Evolutionary conservation across 2,888 invertebrate species (phyloP), one percentile per base, ranked within the genome.

Genomic region (Synanthedon andrenaeformis): DNA sequence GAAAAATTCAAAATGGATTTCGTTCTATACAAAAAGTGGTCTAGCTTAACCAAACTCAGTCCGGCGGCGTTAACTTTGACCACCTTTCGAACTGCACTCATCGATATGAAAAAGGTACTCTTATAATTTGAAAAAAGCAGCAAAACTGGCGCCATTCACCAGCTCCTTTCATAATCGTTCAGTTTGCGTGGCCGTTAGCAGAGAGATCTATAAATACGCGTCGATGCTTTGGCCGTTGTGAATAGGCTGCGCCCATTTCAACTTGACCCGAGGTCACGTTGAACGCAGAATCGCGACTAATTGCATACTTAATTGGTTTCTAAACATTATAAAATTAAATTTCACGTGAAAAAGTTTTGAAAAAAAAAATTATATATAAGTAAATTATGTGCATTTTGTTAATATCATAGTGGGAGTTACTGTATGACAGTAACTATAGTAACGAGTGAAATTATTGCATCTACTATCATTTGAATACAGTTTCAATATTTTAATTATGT

Each of bases 151-250:
- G 19, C 52, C 53, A 53, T 55, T 51, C 41, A 53, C 48, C 42
- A 12, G 48, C 41, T 53, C 55, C 51, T 52, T 53, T 53, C 53
- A 53, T 51, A 52, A 50, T 42, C 51, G 54, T 19, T 12, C 17
- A 42, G 53, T 49, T 49, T 23, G 49, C 23, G 49, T 19, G 49
- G 14, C 45, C 28, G 45, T 48, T 52, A 28, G 35, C 35, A 35
- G 56, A 56, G 52, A 51, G 56, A 23, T 54, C 53, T 52, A 52
- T 52, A 54, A 54, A 51, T 49, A 49, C 17, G 23, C 54, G 48
- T 17, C 42, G 35, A 23, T 53, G 50, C 17, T 23, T 41, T 51
- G 23, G 50, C 41, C 51, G 52, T 13, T 23, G 54, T 52, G 54
- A 56, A 53, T 56, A 23, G 53, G 23, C 13, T 14, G 23, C 45